Conservation (phyloP, 2,113 vertebrate genomes). For the Phodopus roborovskii region DNA sequence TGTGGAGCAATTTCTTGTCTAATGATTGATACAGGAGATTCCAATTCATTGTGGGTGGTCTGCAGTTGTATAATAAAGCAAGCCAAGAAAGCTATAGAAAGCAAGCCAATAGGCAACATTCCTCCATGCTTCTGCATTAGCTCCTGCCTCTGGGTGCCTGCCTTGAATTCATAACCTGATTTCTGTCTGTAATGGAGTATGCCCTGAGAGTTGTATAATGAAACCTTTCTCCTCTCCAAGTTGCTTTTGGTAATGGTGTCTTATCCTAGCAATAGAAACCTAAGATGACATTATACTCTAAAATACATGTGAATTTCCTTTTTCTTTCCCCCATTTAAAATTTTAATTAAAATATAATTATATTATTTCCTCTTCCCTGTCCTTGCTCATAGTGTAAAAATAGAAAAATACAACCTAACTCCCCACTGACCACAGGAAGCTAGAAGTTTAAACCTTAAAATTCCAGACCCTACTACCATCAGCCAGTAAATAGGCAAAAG, state of each 20-base stretch:
- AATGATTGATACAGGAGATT: not conserved
- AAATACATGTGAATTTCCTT: not conserved
- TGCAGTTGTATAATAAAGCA: not conserved
- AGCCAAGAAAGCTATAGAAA: not conserved
- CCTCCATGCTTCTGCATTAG: not conserved
- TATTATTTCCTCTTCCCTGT: not conserved
- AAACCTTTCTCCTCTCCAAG: not conserved
- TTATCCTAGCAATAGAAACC: not conserved
- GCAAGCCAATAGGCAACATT: not conserved
- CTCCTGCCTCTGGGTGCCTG: not conserved
- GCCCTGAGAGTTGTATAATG: not conserved
- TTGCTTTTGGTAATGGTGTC: not conserved
- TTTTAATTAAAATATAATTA: not conserved
- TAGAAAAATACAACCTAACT: no score
- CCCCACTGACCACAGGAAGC: no score
- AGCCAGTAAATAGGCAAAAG: no score
- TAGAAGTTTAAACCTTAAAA: no score
- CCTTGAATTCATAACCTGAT: not conserved
- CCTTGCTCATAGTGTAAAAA: no score
- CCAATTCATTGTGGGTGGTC: not conserved
- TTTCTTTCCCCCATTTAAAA: not conserved
- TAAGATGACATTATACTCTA: not conserved
- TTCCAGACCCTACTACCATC: no score
- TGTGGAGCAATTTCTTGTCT: not conserved
- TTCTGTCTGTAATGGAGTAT: not conserved